phyloP scores from a whole-genome alignment of 2,113 vertebrate genomes.

The Morone chrysops region DNA sequence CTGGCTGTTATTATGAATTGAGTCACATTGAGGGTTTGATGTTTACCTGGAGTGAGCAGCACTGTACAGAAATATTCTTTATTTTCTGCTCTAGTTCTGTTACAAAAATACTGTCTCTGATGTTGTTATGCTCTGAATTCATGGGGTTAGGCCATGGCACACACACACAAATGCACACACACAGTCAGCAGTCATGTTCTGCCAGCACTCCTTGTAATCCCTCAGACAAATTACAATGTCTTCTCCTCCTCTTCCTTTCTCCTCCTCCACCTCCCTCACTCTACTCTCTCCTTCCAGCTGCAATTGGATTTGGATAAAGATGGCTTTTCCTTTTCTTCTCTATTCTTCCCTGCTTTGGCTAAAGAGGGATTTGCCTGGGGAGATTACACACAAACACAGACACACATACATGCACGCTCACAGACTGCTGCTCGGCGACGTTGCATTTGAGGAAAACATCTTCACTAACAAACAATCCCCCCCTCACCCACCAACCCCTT shows the following conservation, averaged over 20 bases:
- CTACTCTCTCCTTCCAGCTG: slow-evolving; percentile 77
- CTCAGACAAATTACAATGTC: slow-evolving; percentile 86
- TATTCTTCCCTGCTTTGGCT: slow-evolving; percentile 84
- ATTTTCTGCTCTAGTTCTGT: slow-evolving; percentile 64
- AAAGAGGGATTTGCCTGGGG: slow-evolving; percentile 85
- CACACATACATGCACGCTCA: slow-evolving; percentile 31
- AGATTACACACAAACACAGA: slow-evolving; percentile 80
- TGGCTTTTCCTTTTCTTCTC: slow-evolving; percentile 85
- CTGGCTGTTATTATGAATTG: slow-evolving; percentile 44
- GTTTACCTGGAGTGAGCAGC: slow-evolving; percentile 58
- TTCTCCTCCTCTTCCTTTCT: slow-evolving; percentile 76
- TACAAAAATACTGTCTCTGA: slow-evolving; percentile 61
- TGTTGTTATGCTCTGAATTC: slow-evolving; percentile 66
- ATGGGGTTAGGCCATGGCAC: slow-evolving; percentile 58
- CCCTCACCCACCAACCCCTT: background rate
- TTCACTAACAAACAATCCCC: slow-evolving; percentile 68
- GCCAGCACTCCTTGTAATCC: slow-evolving; percentile 85
- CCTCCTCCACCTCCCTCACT: slow-evolving; percentile 71
- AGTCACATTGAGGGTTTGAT: slow-evolving; percentile 48
- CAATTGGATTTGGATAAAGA: slow-evolving; percentile 89
- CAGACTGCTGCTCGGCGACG: slow-evolving; percentile 40
- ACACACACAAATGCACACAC: slow-evolving; percentile 26
- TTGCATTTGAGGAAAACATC: slow-evolving; percentile 77
- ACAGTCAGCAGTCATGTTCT: slow-evolving; percentile 75
- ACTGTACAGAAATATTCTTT: slow-evolving; percentile 41